These are phyloP conservation scores for Tuberolachnus salignus DNA, from an alignment of 2,888 invertebrate species.

Conservation along the genomic window DNA sequence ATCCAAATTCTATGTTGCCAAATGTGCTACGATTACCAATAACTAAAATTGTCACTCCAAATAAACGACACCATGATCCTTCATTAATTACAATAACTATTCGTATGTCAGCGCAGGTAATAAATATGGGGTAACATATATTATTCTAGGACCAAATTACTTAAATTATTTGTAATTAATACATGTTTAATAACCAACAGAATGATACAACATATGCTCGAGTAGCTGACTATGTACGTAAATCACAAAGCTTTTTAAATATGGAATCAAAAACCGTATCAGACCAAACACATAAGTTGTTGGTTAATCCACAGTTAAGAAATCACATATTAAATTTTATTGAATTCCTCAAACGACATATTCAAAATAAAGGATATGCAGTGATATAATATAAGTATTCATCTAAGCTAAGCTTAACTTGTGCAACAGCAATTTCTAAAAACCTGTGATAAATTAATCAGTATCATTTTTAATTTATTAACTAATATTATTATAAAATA, in stretches of 20 bases:
- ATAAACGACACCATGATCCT: conserved; percentile 34
- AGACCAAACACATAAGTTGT: conserved; percentile 56
- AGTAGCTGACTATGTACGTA: conserved; percentile 59
- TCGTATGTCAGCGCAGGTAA: conserved; percentile 48
- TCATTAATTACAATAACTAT: conserved; percentile 50
- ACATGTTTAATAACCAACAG: conserved; percentile 46
- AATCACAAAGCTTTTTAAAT: conserved; percentile 58
- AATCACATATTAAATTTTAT: conserved; percentile 67
- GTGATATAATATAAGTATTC: conserved; percentile 62
- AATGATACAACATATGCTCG: conserved; percentile 58
- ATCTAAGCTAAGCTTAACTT: not conserved
- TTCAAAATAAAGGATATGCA: conserved; percentile 65
- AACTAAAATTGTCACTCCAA: conserved; percentile 43
- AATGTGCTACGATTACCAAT: conserved; percentile 42
- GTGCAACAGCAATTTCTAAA: conserved; percentile 5
- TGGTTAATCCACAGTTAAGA: conserved; percentile 63
- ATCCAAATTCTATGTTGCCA: conserved; percentile 29
- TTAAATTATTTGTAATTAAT: not conserved
- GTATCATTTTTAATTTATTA: conserved; percentile 30
- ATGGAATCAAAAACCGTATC: conserved; percentile 38
- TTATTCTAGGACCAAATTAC: not conserved
- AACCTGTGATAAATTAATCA: conserved; percentile 42
- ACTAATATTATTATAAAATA: not conserved
- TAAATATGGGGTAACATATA: not conserved
- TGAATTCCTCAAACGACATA: conserved; percentile 66